Evolutionary conservation across 2,113 vertebrate genomes (phyloP).

Genomic region (Actenoides lindsayi): DNA sequence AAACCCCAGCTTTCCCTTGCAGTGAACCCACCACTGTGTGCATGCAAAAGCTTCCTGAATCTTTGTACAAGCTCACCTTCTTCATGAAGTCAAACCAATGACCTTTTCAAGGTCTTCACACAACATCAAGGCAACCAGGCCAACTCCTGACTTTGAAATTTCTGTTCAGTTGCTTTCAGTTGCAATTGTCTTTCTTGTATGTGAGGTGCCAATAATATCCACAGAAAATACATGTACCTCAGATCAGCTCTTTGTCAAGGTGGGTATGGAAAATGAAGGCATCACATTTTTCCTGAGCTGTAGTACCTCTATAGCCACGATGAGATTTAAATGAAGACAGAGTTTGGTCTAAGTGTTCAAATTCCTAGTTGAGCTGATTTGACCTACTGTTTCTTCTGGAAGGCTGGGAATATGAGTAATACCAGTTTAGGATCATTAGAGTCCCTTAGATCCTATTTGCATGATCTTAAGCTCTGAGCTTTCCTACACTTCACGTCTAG

Average conservation of each 20-base stretch:
- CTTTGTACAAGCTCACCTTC: background rate
- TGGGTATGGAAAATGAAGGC: background rate
- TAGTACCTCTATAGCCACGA: background rate
- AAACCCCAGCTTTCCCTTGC: background rate
- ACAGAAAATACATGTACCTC: background rate
- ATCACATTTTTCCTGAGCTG: background rate
- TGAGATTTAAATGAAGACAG: background rate
- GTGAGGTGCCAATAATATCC: background rate
- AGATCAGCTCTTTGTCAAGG: background rate
- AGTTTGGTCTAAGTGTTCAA: background rate
- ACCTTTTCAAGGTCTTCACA: background rate
- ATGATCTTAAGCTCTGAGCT: background rate
- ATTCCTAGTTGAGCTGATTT: background rate
- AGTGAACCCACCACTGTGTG: accelerated
- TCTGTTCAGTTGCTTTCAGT: background rate
- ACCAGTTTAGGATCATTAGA: background rate
- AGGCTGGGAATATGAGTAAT: background rate
- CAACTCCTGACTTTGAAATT: background rate
- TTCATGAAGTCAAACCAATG: background rate
- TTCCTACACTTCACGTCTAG: background rate
- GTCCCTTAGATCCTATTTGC: background rate
- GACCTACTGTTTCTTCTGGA: background rate
- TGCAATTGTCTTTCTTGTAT: background rate
- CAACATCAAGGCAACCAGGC: background rate
- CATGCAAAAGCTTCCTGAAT: background rate